Conservation (phyloP, 1,140 invertebrate species). For the Mycetomoellerius zeteki region DNA sequence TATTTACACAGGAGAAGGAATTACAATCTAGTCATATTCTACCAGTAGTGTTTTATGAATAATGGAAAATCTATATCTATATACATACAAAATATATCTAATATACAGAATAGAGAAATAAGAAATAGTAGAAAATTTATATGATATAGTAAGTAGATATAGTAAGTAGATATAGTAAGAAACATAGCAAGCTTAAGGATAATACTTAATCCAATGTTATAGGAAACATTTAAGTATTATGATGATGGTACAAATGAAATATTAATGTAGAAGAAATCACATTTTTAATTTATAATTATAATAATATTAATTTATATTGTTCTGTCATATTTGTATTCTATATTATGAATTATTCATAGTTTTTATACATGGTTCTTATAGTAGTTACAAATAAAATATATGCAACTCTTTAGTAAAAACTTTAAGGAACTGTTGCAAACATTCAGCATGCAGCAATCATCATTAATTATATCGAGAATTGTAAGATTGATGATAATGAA, state of each 20-base stretch:
- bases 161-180: slow-evolving; percentile 35
- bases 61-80: slow-evolving; percentile 22
- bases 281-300: slow-evolving; percentile 19
- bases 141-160: slow-evolving; percentile 23
- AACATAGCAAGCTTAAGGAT: slow-evolving; percentile 34
- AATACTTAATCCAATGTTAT: not conserved
- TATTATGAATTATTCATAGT: slow-evolving; percentile 1
- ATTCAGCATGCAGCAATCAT: slow-evolving; percentile 67
- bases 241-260: not conserved
- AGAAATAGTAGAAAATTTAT: slow-evolving; percentile 64
- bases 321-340: not conserved
- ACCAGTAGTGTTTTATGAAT: not conserved
- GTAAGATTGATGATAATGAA: slow-evolving; percentile 31
- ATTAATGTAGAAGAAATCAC: not conserved
- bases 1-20: slow-evolving; percentile 65
- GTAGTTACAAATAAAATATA: not conserved
- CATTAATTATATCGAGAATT: slow-evolving; percentile 44
- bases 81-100: slow-evolving; percentile 25
- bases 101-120: slow-evolving; percentile 58
- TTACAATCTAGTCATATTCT: slow-evolving; percentile 31
- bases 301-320: slow-evolving; percentile 3
- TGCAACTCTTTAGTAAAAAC: not conserved
- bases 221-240: slow-evolving; percentile 16
- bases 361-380: not conserved
- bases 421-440: slow-evolving; percentile 37